Evolutionary conservation across 2,113 vertebrate genomes (phyloP).

Genomic region (Conger conger): DNA sequence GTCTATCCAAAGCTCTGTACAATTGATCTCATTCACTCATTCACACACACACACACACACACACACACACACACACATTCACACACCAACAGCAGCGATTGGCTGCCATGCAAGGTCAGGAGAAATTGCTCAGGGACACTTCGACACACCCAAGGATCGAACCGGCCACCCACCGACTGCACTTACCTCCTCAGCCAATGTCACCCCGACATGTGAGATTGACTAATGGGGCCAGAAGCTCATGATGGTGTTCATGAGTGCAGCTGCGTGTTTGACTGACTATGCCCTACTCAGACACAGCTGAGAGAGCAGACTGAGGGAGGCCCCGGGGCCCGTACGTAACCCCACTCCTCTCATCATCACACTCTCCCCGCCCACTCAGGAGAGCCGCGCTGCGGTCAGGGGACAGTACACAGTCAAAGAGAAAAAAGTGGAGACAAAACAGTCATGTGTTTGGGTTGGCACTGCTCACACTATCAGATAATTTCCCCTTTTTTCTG

Average conservation of each 20-base stretch:
- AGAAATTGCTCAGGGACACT: too few species aligned
- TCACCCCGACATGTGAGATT: too few species aligned
- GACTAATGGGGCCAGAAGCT: slow-evolving; percentile 30
- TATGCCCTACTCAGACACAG: slow-evolving; percentile 32
- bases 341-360: slow-evolving; percentile 16
- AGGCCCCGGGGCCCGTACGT: neutral
- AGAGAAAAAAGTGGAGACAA: neutral
- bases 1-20: too few species aligned
- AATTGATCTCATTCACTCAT: too few species aligned
- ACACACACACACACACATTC: too few species aligned
- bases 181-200: too few species aligned
- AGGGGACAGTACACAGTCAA: neutral
- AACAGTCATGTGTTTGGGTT: slow-evolving; percentile 20
- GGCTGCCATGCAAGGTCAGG: too few species aligned
- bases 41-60: too few species aligned
- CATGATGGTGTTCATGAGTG: slow-evolving; percentile 35
- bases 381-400: slow-evolving; percentile 9
- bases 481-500: neutral
- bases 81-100: too few species aligned
- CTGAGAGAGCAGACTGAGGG: slow-evolving; percentile 42
- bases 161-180: too few species aligned
- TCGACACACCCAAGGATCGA: too few species aligned
- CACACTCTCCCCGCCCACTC: slow-evolving; percentile 15
- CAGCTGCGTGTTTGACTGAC: slow-evolving; percentile 16
- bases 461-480: neutral